Conservation (phyloP, 1,140 invertebrate species). For the Parapsyche elsis region DNA sequence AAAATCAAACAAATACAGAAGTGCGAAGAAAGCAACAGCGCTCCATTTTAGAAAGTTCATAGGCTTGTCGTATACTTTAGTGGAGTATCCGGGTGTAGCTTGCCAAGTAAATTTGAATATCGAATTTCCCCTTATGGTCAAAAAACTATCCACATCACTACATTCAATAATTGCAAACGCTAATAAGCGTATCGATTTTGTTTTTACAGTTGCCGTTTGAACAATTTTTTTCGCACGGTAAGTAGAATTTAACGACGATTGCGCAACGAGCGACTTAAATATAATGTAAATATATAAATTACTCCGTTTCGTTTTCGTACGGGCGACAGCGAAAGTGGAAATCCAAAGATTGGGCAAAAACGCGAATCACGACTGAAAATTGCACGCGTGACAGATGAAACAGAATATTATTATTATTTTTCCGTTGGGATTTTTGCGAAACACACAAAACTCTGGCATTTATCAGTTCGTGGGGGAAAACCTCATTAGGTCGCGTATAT, state of each 20-base stretch:
- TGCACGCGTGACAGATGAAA: not conserved
- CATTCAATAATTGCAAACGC: too few relatives aligned
- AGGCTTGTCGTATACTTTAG: not conserved
- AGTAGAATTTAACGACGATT: not conserved
- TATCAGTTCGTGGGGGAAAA: not conserved
- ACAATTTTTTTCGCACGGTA: too few relatives aligned
- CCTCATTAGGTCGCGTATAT: not conserved
- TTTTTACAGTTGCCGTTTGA: too few relatives aligned
- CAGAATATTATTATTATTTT: too few relatives aligned
- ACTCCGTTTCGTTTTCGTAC: not conserved
- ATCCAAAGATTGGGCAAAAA: too few relatives aligned
- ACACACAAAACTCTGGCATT: not conserved
- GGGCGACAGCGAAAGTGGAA: not conserved
- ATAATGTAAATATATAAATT: conserved; percentile 9
- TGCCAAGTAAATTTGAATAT: not conserved
- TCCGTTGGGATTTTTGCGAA: not conserved
- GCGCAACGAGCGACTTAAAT: not conserved
- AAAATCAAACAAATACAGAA: too few relatives aligned
- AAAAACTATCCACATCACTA: too few relatives aligned
- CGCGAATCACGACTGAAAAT: conserved; percentile 7
- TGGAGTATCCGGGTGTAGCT: not conserved
- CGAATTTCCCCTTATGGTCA: too few relatives aligned
- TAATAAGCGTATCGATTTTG: too few relatives aligned
- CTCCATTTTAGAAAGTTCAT: not conserved
- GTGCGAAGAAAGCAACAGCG: not conserved